A percentile compares a stretch with the other conserved stretches of the same genome.
These are phyloP conservation scores for Aptenodytes forsteri DNA, from an alignment of 2,113 vertebrate genomes.

Conservation along the genomic window DNA sequence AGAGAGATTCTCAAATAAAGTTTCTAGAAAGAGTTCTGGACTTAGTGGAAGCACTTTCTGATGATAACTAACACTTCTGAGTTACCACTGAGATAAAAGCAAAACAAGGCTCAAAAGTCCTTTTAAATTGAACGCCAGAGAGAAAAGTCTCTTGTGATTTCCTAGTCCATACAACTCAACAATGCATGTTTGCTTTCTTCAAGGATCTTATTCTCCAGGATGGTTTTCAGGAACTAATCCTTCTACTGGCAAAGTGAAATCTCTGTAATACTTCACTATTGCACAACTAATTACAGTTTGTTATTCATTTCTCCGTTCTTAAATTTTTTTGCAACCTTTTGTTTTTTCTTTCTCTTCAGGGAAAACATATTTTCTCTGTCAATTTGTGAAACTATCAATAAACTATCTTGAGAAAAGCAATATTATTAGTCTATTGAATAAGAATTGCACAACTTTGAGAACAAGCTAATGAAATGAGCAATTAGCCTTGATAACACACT, in stretches of 20 bases:
- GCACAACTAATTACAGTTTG: background rate
- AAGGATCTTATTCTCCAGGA: background rate
- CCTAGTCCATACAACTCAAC: background rate
- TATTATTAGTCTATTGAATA: background rate
- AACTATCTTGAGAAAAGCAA: background rate
- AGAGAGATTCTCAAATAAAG: background rate
- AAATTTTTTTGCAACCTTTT: background rate
- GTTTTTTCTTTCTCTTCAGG: background rate
- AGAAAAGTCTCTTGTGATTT: background rate
- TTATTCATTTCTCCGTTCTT: background rate
- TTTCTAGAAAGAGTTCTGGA: background rate
- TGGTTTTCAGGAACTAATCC: background rate
- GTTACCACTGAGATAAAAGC: background rate
- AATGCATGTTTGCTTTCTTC: background rate
- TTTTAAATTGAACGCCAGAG: background rate
- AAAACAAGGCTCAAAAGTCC: background rate
- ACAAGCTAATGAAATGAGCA: constrained; percentile 17
- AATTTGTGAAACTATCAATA: background rate
- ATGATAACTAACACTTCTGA: background rate
- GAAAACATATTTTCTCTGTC: background rate
- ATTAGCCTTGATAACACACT: background rate
- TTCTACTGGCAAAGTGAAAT: background rate
- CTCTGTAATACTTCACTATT: background rate
- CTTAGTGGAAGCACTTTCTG: background rate
- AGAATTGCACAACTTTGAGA: background rate